These are phyloP conservation scores for Mystacides longicornis DNA, from an alignment of 2,888 invertebrate species.

Conservation along the genomic window DNA sequence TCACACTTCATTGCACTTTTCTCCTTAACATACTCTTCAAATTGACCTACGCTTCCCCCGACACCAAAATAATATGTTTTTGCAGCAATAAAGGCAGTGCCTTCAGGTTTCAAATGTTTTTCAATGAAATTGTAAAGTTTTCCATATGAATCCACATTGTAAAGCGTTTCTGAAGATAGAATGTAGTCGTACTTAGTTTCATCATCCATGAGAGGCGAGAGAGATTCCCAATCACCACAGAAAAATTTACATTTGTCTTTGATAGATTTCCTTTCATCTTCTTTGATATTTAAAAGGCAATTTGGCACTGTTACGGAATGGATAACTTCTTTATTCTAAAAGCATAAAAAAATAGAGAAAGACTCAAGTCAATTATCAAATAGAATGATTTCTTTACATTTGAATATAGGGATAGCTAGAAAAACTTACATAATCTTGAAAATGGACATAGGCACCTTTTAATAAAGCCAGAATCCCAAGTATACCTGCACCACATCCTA, in stretches of 20 bases:
- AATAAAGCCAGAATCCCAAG: slow-evolving; percentile 72
- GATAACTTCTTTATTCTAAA: slow-evolving; percentile 82
- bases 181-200: slow-evolving; percentile 69
- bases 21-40: slow-evolving; percentile 55
- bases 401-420: neutral
- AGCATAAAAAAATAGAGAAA: slow-evolving; percentile 13
- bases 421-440: slow-evolving; percentile 90
- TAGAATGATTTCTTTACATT: neutral
- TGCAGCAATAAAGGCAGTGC: slow-evolving; percentile 69
- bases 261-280: slow-evolving; percentile 34
- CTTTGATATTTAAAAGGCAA: slow-evolving; percentile 57
- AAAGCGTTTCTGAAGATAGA: slow-evolving; percentile 90
- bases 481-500: slow-evolving; percentile 89
- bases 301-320: slow-evolving; percentile 76
- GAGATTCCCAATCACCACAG: slow-evolving; percentile 70
- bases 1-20: slow-evolving; percentile 48
- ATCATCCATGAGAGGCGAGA: slow-evolving; percentile 37
- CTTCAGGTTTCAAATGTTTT: slow-evolving; percentile 52
- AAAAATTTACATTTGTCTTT: slow-evolving; percentile 50
- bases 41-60: slow-evolving; percentile 77
- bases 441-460: slow-evolving; percentile 64
- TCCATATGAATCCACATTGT: slow-evolving; percentile 69
- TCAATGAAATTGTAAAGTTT: slow-evolving; percentile 67
- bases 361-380: neutral
- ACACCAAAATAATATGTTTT: slow-evolving; percentile 94